Evolutionary conservation across 2,113 vertebrate species (phyloP), one percentile per base, ranked within the genome.

Genomic region (Melierax canorus): DNA sequence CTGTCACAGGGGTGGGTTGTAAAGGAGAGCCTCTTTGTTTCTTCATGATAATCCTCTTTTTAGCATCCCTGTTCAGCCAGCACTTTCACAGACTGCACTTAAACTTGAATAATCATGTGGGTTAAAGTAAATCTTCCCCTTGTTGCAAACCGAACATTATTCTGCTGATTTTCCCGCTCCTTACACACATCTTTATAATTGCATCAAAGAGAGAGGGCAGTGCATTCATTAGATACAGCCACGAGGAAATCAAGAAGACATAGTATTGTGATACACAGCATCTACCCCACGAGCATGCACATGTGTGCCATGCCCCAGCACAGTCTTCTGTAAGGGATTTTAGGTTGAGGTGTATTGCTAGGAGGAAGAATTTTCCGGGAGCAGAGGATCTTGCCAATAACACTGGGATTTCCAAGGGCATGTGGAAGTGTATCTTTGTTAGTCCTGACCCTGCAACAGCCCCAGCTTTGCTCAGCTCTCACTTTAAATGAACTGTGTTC

Each of bases 231-330:
- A 24, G 38, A 4, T 4, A 2, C 4, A 53, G 21, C 34, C 36
- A 32, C 2, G 6, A 17, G 15, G 27, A 36, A 32, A 26, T 8
- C 10, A 39, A 63, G 15, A 24, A 4, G 26, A 5, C 6, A 0
- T 8, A 2, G 3, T 7, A 56, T 19, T 36, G 53, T 38, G 53
- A 10, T 6, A 12, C 22, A 4, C 0, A 1, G 15, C 32, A 2
- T 2, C 34, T 69, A 45, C 60, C 45, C 10, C 24, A 38, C 0
- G 1, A 67, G 20, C 45, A 19, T 2, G 0, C 0, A 6, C 10
- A 0, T 4, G 1, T 22, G 50, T 50, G 38, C 39, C 74, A 1
- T 22, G 46, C 18, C 58, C 62, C 82, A 63, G 46, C 38, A 41
- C 11, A 20, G 1, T 3, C 60, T 4, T 7, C 53, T 71, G 30